Base-by-base conservation (phyloP, 2,888 invertebrate genomes). In the Drosophila stalkeri region DNA sequence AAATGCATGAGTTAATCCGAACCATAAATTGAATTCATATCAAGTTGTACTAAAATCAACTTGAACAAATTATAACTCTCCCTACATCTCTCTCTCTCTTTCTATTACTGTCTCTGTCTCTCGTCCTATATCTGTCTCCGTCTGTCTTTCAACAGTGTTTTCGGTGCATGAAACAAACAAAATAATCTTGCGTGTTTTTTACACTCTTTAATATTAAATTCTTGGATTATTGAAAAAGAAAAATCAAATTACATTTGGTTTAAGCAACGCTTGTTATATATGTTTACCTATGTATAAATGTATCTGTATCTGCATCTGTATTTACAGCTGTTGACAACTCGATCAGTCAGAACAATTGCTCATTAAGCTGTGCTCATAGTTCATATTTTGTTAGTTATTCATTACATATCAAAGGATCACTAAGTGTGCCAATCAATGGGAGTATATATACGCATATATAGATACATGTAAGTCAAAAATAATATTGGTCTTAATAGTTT, bases 261-360 rank as follows among this genome's bases (percentile, higher is more conserved):
- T n/a, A 55, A 41, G 12, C 55, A 41, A 27, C 27, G 55, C 39
- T 39, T 37, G 39, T 39, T 55, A 39, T 27, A 55, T 55, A 55
- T 55, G 23, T 39, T 11, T 39, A n/a, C 16, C 14, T 54, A n/a
- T 55, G n/a, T 41, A 23, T 11, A 4, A n/a, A 6, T 27, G 23
- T 52, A 3, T 41, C 2, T 51, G 3, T n/a, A 12, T 14, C 0
- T 54, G 39, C 39, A n/a, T 14, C 7, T 35, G 35, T 35, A 35
- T 8, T 18, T 18, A 18, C 51, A 52, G 35, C 35, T 52, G 14
- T 35, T 52, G 20, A 0, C 51, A 33, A 47, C n/a, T 18, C 6
- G 43, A 12, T 11, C 5, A 27, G 27, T 27, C 27, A 27, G 9
- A 27, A 47, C 47, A 31, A 49, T 31, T 16, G 49, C 49, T 51